Evolutionary conservation across 1,140 invertebrate genomes (phyloP), one percentile per base, ranked within the genome.

Genomic region (Steinernema khuongi): DNA sequence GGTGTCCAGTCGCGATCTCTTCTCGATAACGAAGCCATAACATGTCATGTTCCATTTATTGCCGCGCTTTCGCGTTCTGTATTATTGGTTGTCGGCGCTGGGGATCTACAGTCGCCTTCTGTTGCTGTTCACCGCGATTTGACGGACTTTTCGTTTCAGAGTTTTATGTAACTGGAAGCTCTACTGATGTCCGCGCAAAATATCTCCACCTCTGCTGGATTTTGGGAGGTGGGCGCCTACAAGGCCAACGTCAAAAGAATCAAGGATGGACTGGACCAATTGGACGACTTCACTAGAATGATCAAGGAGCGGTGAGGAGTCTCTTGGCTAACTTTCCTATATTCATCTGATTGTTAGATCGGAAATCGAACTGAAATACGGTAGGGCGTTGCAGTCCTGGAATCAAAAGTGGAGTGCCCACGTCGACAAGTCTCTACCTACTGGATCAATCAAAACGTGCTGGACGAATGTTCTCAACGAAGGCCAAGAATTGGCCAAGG

Each of bases 231-330:
- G 67, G 81, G 81, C 28, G 76, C 60, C 19, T 84, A 85, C 71
- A 83, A 84, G 66, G 30, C 82, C 28, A 84, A 83, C 73, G 72
- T 84, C 17, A 73, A 72, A n/a, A 43, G 82, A 67, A 80, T 84
- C 18, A 75, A 79, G 31, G 81, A 82, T 74, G 84, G 82, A 4
- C 73, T 77, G 29, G 83, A 85, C 2, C 84, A 84, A 70, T 50
- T 84, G 22, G 82, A 84, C 29, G 82, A 84, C 22, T 75, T 83
- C 22, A 73, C 77, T 11, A 71, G 75, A 67, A 80, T 84, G 71
- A 72, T 82, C 22, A 78, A 79, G 30, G 82, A 84, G 36, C 50
- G 50, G 50, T 60, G 4, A 11, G 50, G 4, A n/a, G 50, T 22
- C 26, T 60, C 36, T 60, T 60, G 19, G 14, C 50, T 2, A 26